A percentile compares a stretch with the other conserved stretches of the same genome.
These are phyloP conservation scores for Opisthocomus hoazin DNA, from an alignment of 2,113 vertebrate genomes.

Conservation along the genomic window DNA sequence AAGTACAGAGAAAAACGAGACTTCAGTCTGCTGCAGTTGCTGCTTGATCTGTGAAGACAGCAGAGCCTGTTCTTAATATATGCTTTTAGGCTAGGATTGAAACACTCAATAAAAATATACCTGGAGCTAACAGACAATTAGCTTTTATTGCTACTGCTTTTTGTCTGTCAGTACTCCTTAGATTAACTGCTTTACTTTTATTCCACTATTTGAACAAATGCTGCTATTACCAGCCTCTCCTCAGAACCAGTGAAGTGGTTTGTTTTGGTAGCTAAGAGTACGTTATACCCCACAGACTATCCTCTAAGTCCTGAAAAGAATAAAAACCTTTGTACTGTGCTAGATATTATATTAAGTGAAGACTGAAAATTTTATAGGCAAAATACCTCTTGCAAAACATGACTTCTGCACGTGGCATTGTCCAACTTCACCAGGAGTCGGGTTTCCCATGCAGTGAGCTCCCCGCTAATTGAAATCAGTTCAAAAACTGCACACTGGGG, in stretches of 20 bases:
- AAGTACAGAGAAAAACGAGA: not conserved
- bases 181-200: constrained; percentile 47
- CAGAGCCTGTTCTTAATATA: constrained; percentile 7
- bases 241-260: constrained; percentile 46
- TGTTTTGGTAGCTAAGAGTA: constrained; percentile 50
- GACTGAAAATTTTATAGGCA: not conserved
- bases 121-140: constrained; percentile 60
- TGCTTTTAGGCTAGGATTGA: constrained; percentile 28
- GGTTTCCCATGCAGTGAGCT: not conserved
- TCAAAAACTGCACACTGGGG: not conserved
- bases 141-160: constrained; percentile 54
- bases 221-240: constrained; percentile 19
- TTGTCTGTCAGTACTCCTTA: constrained; percentile 40
- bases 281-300: constrained; percentile 36
- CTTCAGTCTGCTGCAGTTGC: not conserved
- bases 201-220: constrained; percentile 48
- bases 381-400: not conserved
- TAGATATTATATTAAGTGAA: not conserved
- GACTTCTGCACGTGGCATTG: not conserved
- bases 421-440: not conserved
- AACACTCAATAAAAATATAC: constrained; percentile 53
- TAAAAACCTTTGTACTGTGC: constrained; percentile 7
- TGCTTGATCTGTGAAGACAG: constrained; percentile 16
- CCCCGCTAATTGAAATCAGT: not conserved
- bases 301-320: not conserved